phyloP scores from a whole-genome alignment of 2,888 invertebrate species.

The Parascotia fuliginaria region DNA sequence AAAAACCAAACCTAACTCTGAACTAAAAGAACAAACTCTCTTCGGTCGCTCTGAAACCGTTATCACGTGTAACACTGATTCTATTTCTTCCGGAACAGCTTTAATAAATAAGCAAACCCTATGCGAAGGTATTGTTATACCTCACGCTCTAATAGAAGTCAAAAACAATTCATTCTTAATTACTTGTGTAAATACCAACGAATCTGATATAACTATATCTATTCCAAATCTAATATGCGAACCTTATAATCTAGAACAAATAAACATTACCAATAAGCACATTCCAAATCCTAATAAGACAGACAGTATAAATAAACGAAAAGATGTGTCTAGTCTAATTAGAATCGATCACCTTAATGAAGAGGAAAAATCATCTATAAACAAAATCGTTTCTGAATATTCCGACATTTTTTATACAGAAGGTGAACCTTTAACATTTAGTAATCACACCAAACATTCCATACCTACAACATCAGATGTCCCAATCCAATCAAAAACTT shows the following conservation, averaged over 20 bases:
- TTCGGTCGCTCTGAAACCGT: slow-evolving; percentile 37
- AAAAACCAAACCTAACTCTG: not conserved
- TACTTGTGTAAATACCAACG: too few species aligned
- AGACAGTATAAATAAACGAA: not conserved
- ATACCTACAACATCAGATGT: not conserved
- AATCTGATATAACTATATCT: too few species aligned
- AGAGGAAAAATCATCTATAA: too few species aligned
- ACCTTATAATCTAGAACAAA: too few species aligned
- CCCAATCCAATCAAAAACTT: slow-evolving; percentile 2
- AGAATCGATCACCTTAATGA: not conserved
- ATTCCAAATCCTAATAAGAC: not conserved
- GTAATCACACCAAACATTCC: not conserved
- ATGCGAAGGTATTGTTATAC: slow-evolving; percentile 28
- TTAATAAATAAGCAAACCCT: slow-evolving; percentile 38
- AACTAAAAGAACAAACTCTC: not conserved
- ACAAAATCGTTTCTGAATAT: not conserved
- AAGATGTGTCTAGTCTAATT: not conserved
- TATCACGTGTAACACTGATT: slow-evolving; percentile 28
- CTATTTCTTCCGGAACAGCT: slow-evolving; percentile 26
- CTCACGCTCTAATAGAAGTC: slow-evolving; percentile 39
- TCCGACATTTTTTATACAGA: not conserved
- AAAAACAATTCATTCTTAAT: too few species aligned
- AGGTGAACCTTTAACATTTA: not conserved
- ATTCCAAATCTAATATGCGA: too few species aligned
- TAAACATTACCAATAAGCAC: too few species aligned